A percentile compares a stretch with the other conserved stretches of the same genome.
Evolutionary conservation across 2,113 vertebrate species (phyloP).

Genomic region (Leucopternis melanops): DNA sequence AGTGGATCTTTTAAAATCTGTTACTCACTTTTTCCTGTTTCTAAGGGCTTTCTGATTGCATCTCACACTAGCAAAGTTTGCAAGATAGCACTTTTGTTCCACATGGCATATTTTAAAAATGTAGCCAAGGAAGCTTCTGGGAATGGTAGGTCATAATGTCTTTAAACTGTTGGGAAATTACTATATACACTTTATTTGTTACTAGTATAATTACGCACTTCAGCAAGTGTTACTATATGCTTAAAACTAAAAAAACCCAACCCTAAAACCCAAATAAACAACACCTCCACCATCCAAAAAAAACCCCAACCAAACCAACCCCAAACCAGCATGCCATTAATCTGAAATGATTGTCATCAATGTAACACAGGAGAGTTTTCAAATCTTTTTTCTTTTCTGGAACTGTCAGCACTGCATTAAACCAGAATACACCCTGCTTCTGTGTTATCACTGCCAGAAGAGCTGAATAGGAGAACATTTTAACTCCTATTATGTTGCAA

Average conservation of each 20-base stretch:
- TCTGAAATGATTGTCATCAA: not conserved
- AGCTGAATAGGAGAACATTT: not conserved
- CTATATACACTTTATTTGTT: not conserved
- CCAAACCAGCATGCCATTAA: not conserved
- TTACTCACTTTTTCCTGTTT: not conserved
- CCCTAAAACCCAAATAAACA: not conserved
- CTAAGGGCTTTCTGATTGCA: not conserved
- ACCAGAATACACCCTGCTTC: not conserved
- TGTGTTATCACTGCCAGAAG: not conserved
- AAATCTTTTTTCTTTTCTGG: not conserved
- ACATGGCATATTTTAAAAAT: not conserved
- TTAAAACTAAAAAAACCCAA: not conserved
- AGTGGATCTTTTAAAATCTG: not conserved
- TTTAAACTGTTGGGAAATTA: not conserved
- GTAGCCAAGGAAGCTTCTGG: not conserved
- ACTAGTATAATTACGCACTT: not conserved
- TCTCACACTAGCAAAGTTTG: not conserved
- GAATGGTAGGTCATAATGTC: not conserved
- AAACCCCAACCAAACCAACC: not conserved
- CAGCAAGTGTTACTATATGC: not conserved
- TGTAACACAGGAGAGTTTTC: not conserved
- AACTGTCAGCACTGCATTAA: not conserved
- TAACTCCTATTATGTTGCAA: not conserved
- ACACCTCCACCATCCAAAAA: accelerated
- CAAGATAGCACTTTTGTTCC: not conserved